phyloP scores from a whole-genome alignment of 2,888 invertebrate genomes.

The Nemotelus pantherinus region DNA sequence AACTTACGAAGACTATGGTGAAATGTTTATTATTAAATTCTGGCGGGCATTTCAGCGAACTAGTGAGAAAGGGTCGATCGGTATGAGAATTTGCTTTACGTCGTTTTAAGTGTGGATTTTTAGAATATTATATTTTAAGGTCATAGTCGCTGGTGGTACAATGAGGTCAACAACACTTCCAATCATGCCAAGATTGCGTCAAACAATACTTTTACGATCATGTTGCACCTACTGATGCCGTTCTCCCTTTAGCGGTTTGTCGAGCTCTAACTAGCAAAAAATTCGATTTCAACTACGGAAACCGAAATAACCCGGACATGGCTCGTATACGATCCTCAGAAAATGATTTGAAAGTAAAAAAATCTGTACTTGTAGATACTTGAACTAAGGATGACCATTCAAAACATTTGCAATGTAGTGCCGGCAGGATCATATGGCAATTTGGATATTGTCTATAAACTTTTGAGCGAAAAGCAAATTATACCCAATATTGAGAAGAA shows the following conservation, averaged over 20 bases:
- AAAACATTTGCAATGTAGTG: constrained; percentile 80
- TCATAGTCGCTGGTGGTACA: constrained; percentile 95
- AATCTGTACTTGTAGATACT: constrained; percentile 68
- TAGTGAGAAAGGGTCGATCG: constrained; percentile 78
- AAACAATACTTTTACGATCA: constrained; percentile 88
- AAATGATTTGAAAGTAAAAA: neutral
- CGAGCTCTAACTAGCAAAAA: constrained; percentile 77
- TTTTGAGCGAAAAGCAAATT: constrained; percentile 70
- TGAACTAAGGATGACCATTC: constrained; percentile 78
- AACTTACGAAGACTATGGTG: constrained; percentile 63
- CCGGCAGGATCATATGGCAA: constrained; percentile 95
- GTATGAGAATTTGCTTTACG: constrained; percentile 62
- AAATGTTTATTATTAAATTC: constrained; percentile 91
- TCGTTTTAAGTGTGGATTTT: neutral
- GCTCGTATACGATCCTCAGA: constrained; percentile 64
- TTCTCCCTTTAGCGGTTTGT: constrained; percentile 79
- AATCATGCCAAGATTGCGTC: constrained; percentile 67
- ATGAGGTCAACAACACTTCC: constrained; percentile 93
- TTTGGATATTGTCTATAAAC: constrained; percentile 75
- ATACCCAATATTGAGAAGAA: constrained; percentile 74
- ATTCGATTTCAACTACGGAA: constrained; percentile 81
- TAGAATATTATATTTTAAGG: constrained; percentile 63
- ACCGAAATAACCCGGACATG: constrained; percentile 71
- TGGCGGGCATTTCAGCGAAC: constrained; percentile 82
- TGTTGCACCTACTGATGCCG: constrained; percentile 85